Conservation (phyloP, 2,797 vertebrate species). For the Hafferia zeledoni region DNA sequence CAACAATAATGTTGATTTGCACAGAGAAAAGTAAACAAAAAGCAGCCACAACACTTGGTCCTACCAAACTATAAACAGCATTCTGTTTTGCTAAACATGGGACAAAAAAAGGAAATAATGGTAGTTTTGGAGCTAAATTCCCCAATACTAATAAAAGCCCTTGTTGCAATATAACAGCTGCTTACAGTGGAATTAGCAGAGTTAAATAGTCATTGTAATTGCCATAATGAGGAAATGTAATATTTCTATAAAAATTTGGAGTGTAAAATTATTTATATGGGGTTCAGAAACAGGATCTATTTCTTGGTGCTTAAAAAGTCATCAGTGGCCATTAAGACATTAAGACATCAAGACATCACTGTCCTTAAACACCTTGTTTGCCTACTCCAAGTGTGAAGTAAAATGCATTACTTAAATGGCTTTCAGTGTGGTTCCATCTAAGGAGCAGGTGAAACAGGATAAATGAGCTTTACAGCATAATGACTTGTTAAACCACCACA, state of each 20-base stretch:
- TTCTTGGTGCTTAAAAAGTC: not conserved
- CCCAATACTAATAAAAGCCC: not conserved
- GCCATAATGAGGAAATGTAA: not conserved
- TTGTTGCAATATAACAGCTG: not conserved
- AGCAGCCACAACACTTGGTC: not conserved
- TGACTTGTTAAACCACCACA: not conserved
- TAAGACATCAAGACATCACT: not conserved
- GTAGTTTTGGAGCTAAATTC: not conserved
- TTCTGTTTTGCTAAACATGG: not conserved
- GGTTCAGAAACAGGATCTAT: not conserved
- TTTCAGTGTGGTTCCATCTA: not conserved
- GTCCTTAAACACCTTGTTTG: not conserved
- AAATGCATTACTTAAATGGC: not conserved
- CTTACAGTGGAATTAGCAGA: not conserved
- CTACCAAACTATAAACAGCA: not conserved
- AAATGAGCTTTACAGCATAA: not conserved
- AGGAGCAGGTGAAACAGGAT: not conserved
- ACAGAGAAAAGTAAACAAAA: constrained; percentile 15
- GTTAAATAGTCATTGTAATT: not conserved
- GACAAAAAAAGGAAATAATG: not conserved
- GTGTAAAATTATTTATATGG: not conserved
- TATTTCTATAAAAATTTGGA: not conserved
- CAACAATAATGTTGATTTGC: not conserved
- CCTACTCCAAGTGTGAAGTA: not conserved
- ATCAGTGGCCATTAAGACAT: not conserved